Conservation (phyloP, 2,113 vertebrate species). For the Beaufortia kweichowensis region DNA sequence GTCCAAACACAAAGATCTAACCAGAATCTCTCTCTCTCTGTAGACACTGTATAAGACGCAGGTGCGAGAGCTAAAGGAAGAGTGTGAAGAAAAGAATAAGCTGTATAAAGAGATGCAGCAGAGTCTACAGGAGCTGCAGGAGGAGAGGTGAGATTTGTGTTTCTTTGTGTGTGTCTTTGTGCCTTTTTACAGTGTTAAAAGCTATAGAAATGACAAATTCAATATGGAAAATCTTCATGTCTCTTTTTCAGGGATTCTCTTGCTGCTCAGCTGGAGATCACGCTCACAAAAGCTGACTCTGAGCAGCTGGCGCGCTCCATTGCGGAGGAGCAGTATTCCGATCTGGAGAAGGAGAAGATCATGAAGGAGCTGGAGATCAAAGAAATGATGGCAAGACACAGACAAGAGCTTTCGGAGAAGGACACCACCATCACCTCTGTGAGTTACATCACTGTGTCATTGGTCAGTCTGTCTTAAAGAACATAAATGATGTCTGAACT, state of each 20-base stretch:
- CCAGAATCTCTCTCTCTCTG: conserved; percentile 11
- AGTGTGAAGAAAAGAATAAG: conserved; percentile 95
- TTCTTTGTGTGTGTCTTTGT: background rate
- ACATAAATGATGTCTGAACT: background rate
- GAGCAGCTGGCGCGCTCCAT: conserved; percentile 97
- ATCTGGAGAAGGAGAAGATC: conserved; percentile 98
- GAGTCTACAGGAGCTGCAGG: conserved; percentile 90
- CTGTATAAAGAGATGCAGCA: conserved; percentile 93
- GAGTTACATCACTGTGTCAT: conserved; percentile 61
- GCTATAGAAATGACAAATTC: no score
- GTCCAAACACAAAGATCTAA: background rate
- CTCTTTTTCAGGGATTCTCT: conserved; percentile 83
- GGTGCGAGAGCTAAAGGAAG: conserved; percentile 96
- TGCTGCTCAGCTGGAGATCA: conserved; percentile 96
- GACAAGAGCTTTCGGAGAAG: conserved; percentile 92
- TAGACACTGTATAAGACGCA: conserved; percentile 98
- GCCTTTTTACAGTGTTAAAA: no score
- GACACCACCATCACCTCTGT: conserved; percentile 92
- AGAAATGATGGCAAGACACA: conserved; percentile 98
- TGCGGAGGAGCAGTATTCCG: conserved; percentile 96
- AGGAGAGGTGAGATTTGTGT: conserved; percentile 82
- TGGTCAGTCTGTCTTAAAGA: background rate
- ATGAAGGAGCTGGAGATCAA: conserved; percentile 99
- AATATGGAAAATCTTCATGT: background rate
- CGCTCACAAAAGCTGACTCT: conserved; percentile 94